Base-by-base conservation (phyloP, 2,888 invertebrate species). In the Agrotis segetum region DNA sequence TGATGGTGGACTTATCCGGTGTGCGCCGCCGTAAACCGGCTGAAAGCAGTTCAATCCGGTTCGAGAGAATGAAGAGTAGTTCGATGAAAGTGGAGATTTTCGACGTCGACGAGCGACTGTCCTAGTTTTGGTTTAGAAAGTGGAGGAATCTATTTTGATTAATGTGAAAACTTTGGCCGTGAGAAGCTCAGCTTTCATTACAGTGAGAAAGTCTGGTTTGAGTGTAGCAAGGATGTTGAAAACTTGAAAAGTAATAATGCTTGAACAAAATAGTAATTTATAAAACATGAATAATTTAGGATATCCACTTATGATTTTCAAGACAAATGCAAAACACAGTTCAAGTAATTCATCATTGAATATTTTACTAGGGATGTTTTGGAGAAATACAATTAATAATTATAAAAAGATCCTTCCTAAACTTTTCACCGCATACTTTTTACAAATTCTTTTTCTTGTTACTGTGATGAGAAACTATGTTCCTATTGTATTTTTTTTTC, bases 1-100 rank as follows among this genome's bases (percentile, higher is more conserved):
- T 58, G 59, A 72, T 67, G 53, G 47, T 70, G 61, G 71, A 68
- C 68, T 84, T 71, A 77, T 74, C 78, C 75, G 73, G 74, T 64
- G 72, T 50, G 63, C 59, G 47, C 60, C 60, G 65, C 63, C 62
- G 56, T 70, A 59, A 84, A 77, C 78, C 72, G 68, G n/a, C 52
- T 71, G 16, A 71, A 52, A 52, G 59, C 59, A 21, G 76, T 67
- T 69, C 56, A 60, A 67, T 66, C 76, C 53, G 68, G 76, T 72
- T 73, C 61, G 24, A 50, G 52, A 29, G 21, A 68, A 60, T 52
- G 40, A 47, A 60, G 56, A 56, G 19, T 53, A 60, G 56, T 58
- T 59, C 24, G 65, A 62, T 44, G 62, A 67, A 55, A 65, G 58
- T 34, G 34, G 53, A 56, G 21, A 64, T 64, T 70, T 64, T 56